phyloP scores from a whole-genome alignment of 2,888 invertebrate species.

The Cremastinae sp. region DNA sequence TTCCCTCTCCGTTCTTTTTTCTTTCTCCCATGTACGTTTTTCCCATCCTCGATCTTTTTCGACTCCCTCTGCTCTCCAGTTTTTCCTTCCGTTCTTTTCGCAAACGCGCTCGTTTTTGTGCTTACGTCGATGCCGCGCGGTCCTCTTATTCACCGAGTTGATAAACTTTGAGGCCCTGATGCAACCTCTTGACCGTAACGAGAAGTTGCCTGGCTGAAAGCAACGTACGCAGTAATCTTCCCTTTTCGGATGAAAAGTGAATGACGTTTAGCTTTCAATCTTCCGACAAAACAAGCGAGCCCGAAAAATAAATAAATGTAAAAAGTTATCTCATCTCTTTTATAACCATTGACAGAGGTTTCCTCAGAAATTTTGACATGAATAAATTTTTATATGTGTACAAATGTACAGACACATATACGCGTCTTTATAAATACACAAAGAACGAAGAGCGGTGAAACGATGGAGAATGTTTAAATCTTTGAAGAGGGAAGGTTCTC shows the following conservation, averaged over 20 bases:
- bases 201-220: slow-evolving; percentile 19
- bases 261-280: no score
- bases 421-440: no score
- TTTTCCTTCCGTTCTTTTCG: slow-evolving; percentile 2
- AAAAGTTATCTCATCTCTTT: no score
- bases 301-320: no score
- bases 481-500: slow-evolving; percentile 27
- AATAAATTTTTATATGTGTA: no score
- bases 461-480: slow-evolving; percentile 19
- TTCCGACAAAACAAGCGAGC: no score
- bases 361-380: no score
- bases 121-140: slow-evolving; percentile 4
- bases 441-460: no score
- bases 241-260: not conserved
- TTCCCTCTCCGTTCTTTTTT: not conserved
- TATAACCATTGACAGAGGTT: no score
- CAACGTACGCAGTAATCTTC: no score
- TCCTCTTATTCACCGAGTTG: slow-evolving; percentile 39
- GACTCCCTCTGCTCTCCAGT: slow-evolving; percentile 3
- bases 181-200: slow-evolving; percentile 37
- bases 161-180: slow-evolving; percentile 34
- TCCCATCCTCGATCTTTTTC: not conserved
- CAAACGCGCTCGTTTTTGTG: not conserved
- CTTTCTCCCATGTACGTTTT: not conserved
- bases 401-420: no score